phyloP scores from a whole-genome alignment of 2,888 invertebrate genomes.

The Aethes cnicana region DNA sequence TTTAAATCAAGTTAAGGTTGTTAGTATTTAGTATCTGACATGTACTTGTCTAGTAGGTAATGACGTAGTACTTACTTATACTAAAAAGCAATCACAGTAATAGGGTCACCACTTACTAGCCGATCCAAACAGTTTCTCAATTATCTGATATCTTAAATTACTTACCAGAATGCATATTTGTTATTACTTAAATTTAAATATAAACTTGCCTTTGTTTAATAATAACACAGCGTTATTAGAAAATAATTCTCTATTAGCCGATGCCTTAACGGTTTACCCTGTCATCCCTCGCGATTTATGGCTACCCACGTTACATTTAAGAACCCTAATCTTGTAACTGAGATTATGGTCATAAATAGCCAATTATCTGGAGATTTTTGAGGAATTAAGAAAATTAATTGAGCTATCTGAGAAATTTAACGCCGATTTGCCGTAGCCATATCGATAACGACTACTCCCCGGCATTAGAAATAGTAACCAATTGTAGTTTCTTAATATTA shows the following conservation, averaged over 20 bases:
- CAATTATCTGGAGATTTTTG: conserved; percentile 20
- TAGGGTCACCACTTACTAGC: too few species aligned
- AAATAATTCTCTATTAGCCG: conserved; percentile 23
- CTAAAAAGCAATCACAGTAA: too few species aligned
- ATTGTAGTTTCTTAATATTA: too few species aligned
- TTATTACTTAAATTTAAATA: too few species aligned
- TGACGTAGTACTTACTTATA: too few species aligned
- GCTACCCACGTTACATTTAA: conserved; percentile 17
- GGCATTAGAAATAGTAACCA: neutral
- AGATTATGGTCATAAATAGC: conserved; percentile 22
- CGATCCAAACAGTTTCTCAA: too few species aligned
- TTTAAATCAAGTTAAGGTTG: too few species aligned
- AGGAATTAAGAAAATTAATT: conserved; percentile 3
- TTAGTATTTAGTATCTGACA: too few species aligned
- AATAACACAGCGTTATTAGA: conserved; percentile 9
- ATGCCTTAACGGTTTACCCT: conserved; percentile 12
- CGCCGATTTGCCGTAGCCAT: neutral
- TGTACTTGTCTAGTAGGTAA: too few species aligned
- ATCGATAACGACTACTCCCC: neutral
- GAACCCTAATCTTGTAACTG: conserved; percentile 19
- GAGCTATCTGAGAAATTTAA: neutral
- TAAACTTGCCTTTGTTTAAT: conserved; percentile 16
- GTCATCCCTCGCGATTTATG: conserved; percentile 21
- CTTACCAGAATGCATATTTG: too few species aligned
- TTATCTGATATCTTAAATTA: too few species aligned